Evolutionary conservation across 2,888 invertebrate genomes (phyloP), one percentile per base, ranked within the genome.

Genomic region (Agrochola circellaris): DNA sequence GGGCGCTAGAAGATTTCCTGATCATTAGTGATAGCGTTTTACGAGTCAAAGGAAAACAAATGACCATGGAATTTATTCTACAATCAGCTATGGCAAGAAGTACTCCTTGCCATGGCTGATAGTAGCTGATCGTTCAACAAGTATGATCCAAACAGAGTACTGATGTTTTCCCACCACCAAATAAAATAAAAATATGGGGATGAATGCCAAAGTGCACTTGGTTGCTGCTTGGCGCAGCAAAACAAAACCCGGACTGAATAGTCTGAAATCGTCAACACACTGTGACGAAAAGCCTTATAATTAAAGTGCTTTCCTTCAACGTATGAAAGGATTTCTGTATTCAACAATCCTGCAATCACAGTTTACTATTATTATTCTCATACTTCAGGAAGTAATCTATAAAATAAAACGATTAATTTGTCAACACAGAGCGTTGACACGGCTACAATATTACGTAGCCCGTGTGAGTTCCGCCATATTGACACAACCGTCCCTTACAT

Each of bases 391-490:
- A 76, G 17, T 48, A 76, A 58, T 23, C 15, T 67, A 26, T 66
- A 23, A 1, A 13, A 34, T 26, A 42, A 60, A 23, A 38, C 38
- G 30, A 76, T 34, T 34, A 71, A 34, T 51, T 68, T 30, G 30
- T 45, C 54, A 54, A 70, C 34, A 54, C 34, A 26, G 6, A 54
- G 7, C 23, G 23, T 15, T 34, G 7, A n/a, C 26, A 62, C 34
- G 17, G n/a, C 15, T 6, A 51, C 23, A 62, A 60, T 73, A 58
- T 75, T 51, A 69, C 56, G 3, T 58, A 42, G 42, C 11, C 34
- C 42, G 51, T 81, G 58, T 77, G 62, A 68, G 51, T 77, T 77
- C 56, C 54, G 26, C 45, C 65, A 77, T 81, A 70, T 67, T 60
- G 58, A 34, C 62, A 76, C 58, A 23, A 67, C 23, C 13, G 65